Evolutionary conservation across 2,888 invertebrate species (phyloP).

Genomic region (Operophtera brumata): DNA sequence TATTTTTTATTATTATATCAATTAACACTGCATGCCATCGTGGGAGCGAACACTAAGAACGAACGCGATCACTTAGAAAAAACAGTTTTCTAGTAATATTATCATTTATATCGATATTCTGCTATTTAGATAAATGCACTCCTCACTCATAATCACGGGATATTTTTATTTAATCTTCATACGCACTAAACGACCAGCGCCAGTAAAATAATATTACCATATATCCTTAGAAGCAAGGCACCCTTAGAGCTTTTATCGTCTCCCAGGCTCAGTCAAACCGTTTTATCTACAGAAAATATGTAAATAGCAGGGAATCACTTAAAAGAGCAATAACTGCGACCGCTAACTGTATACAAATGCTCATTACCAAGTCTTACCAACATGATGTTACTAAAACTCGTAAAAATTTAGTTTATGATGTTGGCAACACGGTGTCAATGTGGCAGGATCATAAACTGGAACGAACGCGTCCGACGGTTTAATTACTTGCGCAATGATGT

Average conservation of each 20-base stretch:
- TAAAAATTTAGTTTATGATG: constrained; percentile 39
- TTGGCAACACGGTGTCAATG: constrained; percentile 23
- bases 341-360: constrained; percentile 12
- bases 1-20: too few relatives aligned
- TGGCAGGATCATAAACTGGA: constrained; percentile 18
- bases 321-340: constrained; percentile 2
- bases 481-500: constrained; percentile 58
- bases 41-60: too few relatives aligned
- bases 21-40: too few relatives aligned
- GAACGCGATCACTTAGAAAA: too few relatives aligned
- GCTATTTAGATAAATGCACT: not conserved
- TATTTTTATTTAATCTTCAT: constrained; percentile 8
- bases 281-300: not conserved
- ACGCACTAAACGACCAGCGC: not conserved
- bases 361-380: constrained; percentile 15
- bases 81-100: too few relatives aligned
- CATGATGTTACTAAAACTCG: constrained; percentile 4
- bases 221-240: not conserved
- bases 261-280: not conserved
- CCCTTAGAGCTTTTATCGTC: not conserved
- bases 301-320: constrained; percentile 11
- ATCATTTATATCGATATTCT: not conserved
- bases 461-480: constrained; percentile 39
- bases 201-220: not conserved
- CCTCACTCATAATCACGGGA: constrained; percentile 12